A percentile compares a stretch with the other conserved stretches of the same genome.
phyloP scores from a whole-genome alignment of 2,888 invertebrate genomes.

The Thecophora atra region DNA sequence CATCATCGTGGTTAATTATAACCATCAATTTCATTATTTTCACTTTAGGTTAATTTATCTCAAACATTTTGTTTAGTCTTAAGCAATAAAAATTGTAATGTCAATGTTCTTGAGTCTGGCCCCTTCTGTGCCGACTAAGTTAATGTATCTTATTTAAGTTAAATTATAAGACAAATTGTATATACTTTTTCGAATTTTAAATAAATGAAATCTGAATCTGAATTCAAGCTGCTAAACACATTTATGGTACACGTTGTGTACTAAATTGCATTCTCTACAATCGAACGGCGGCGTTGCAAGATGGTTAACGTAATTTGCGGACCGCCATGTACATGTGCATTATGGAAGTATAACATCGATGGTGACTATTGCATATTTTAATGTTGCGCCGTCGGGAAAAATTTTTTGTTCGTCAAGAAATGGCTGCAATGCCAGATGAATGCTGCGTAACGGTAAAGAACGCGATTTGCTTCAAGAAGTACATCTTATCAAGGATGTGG shows the following conservation, averaged over 20 bases:
- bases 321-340: neutral
- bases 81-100: too few species aligned
- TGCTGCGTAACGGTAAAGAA: conserved; percentile 12
- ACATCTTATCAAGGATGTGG: neutral
- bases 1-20: too few species aligned
- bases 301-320: neutral
- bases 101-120: too few species aligned
- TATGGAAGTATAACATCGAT: neutral
- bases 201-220: too few species aligned
- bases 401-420: conserved; percentile 15
- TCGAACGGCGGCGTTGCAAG: conserved; percentile 4
- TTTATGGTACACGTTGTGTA: neutral
- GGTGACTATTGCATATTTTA: neutral
- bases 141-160: too few species aligned
- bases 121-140: too few species aligned
- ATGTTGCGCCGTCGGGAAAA: neutral
- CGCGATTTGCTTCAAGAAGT: conserved; percentile 1
- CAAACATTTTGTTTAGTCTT: too few species aligned
- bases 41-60: too few species aligned
- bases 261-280: neutral
- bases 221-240: too few species aligned
- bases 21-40: too few species aligned
- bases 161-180: too few species aligned
- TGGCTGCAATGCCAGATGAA: conserved; percentile 14
- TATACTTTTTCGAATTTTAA: too few species aligned